Evolutionary conservation across 2,888 invertebrate genomes (phyloP).

Genomic region (Drosophila nr. perissopoda): DNA sequence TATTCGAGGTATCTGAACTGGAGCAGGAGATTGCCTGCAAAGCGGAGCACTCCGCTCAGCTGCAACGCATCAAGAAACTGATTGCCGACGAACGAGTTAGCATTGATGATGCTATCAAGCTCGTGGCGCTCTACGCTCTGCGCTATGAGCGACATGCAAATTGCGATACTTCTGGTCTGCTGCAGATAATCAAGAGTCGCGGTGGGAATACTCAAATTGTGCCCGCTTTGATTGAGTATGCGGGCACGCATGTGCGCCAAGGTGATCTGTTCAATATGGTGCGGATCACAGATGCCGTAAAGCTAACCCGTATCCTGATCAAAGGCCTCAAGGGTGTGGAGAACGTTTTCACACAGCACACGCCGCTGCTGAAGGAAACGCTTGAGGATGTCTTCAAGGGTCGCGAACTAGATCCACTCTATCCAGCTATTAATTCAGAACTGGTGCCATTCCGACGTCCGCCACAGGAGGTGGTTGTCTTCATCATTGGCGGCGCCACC

Average conservation of each 20-base stretch:
- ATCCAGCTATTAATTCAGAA: conserved; percentile 92
- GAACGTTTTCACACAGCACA: conserved; percentile 99
- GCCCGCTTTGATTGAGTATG: conserved; percentile 92
- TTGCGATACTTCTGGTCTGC: conserved; percentile 91
- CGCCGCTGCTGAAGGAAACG: conserved; percentile 94
- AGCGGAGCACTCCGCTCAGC: conserved; percentile 91
- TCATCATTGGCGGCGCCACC: conserved; percentile 97
- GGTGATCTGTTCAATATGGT: conserved; percentile 94
- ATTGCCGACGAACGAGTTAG: conserved; percentile 90
- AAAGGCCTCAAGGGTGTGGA: conserved; percentile 96
- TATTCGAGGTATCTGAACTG: conserved; percentile 96
- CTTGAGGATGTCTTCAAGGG: conserved; percentile 96
- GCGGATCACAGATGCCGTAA: conserved; percentile 95
- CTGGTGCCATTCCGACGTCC: conserved; percentile 86
- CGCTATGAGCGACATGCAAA: conserved; percentile 96
- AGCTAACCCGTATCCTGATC: conserved; percentile 87
- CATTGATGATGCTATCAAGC: conserved; percentile 92
- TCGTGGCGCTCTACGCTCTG: conserved; percentile 96
- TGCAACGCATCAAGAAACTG: conserved; percentile 92
- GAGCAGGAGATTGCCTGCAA: conserved; percentile 97
- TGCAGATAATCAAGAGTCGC: conserved; percentile 90
- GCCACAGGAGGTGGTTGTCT: conserved; percentile 97
- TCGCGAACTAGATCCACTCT: conserved; percentile 93
- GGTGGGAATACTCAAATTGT: conserved; percentile 89
- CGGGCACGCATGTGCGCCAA: conserved; percentile 92